Base-by-base conservation (phyloP, 2,113 vertebrate genomes). In the Tapirus terrestris region DNA sequence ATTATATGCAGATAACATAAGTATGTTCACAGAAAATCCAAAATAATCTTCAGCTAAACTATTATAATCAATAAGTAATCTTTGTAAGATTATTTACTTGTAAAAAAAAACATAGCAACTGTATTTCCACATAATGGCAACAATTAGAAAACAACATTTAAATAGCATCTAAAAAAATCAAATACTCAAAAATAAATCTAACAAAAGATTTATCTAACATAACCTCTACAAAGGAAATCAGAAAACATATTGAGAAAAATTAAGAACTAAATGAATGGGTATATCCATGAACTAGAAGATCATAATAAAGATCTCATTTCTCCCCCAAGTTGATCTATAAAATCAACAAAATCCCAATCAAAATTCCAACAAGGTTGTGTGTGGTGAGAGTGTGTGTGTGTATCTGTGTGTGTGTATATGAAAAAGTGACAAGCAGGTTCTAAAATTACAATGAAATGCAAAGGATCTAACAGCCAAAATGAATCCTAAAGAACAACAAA, bases 221-320 rank as follows among this genome's bases (percentile, higher is more conserved):
- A 10, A 23, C 43, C 67, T 86, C 89, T 65, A 70, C 51, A 61
- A 63, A 84, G 23, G 81, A 91, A 89, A 60, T 6, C 80, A 65
- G 58, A n/a, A 91, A 89, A 61, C 23, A 48, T 29, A 86, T 2
- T 53, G 45, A 27, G 51, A 88, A 91, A 68, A 68, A 72, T 43
- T 61, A 68, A 88, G 16, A 97, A 89, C 16, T 33, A 73, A 95
- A 77, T 83, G 58, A 75, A 77, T 33, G 20, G 17, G n/a, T 92
- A 70, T 45, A 75, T 3, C 8, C 17, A 51, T 33, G 31, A 92
- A 45, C 84, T 68, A 56, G 51, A 95, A 85, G 23, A 84, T 63
- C 76, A 89, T 67, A 48, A 0, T 83, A 90, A 94, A 82, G 84
- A 90, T 61, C n/a, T 90, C 73, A 84, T 88, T 36, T 97, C 43